These are phyloP conservation scores for Hiodon alosoides DNA, from an alignment of 2,113 vertebrate genomes.

Conservation along the genomic window DNA sequence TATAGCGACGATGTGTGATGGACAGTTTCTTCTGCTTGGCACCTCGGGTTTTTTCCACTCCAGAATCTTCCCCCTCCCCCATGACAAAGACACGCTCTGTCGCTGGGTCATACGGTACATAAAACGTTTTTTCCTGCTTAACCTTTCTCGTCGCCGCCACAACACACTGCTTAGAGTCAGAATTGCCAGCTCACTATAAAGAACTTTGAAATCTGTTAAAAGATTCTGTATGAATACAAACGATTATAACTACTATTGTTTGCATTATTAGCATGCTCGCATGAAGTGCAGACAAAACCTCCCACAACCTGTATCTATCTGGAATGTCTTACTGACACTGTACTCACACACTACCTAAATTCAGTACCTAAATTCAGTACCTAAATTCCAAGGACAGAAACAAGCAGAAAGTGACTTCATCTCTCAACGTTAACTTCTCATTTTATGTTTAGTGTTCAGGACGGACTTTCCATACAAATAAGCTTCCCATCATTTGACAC, in stretches of 20 bases:
- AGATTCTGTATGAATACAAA: too few species aligned
- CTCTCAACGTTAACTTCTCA: not conserved
- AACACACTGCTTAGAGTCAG: too few species aligned
- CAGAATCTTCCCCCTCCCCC: constrained; percentile 32
- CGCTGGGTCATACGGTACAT: constrained; percentile 62
- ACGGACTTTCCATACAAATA: constrained; percentile 47
- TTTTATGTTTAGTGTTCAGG: constrained; percentile 37
- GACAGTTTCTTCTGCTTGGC: constrained; percentile 54
- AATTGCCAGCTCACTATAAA: too few species aligned
- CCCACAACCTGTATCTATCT: too few species aligned
- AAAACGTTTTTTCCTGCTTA: too few species aligned
- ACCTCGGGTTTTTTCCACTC: constrained; percentile 49
- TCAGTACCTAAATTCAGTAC: not conserved
- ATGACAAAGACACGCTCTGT: constrained; percentile 43
- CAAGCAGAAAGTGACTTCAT: not conserved
- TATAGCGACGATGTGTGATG: constrained; percentile 58
- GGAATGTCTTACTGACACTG: not conserved
- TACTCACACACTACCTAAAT: constrained; percentile 5
- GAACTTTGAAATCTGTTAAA: too few species aligned
- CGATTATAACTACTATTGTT: too few species aligned
- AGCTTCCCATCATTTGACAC: constrained; percentile 48
- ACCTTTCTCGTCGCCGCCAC: too few species aligned
- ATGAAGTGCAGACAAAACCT: too few species aligned
- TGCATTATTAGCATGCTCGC: not conserved
- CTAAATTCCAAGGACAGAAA: not conserved